Evolutionary conservation across 2,888 invertebrate genomes (phyloP).

Genomic region (Dusona sp.): DNA sequence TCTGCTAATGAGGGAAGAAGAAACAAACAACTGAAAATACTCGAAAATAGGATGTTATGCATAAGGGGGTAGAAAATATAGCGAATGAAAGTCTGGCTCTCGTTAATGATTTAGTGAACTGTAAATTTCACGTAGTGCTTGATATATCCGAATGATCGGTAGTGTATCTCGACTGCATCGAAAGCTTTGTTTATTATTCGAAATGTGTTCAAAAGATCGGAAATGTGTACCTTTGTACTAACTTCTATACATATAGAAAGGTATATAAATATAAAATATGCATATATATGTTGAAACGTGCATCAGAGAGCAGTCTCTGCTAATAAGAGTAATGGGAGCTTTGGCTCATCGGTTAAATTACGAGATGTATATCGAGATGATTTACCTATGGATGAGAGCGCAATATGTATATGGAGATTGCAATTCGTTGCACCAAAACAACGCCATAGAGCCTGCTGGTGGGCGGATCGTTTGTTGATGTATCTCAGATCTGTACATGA

Average conservation of each 20-base stretch:
- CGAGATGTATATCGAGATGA: constrained; percentile 45
- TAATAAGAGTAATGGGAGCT: constrained; percentile 59
- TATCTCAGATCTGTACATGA: constrained; percentile 55
- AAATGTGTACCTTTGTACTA: constrained; percentile 30
- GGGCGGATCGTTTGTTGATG: constrained; percentile 38
- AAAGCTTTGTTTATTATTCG: constrained; percentile 34
- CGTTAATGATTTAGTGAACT: constrained; percentile 18
- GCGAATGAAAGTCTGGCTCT: constrained; percentile 6
- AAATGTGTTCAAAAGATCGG: constrained; percentile 36
- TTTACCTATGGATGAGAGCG: constrained; percentile 20
- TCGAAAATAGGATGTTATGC: background rate
- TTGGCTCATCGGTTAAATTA: constrained; percentile 58
- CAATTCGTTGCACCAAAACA: constrained; percentile 50
- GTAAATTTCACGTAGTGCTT: constrained; percentile 3
- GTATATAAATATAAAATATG: background rate
- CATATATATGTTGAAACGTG: background rate
- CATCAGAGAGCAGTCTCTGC: constrained; percentile 24
- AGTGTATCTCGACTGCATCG: background rate
- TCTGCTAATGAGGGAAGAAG: background rate
- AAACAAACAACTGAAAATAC: background rate
- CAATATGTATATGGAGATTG: background rate
- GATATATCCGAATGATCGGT: constrained; percentile 9
- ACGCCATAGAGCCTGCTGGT: constrained; percentile 23
- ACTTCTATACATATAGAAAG: background rate
- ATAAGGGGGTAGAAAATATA: background rate